Conservation (phyloP, 2,113 vertebrate genomes). For the Chaetura pelagica region DNA sequence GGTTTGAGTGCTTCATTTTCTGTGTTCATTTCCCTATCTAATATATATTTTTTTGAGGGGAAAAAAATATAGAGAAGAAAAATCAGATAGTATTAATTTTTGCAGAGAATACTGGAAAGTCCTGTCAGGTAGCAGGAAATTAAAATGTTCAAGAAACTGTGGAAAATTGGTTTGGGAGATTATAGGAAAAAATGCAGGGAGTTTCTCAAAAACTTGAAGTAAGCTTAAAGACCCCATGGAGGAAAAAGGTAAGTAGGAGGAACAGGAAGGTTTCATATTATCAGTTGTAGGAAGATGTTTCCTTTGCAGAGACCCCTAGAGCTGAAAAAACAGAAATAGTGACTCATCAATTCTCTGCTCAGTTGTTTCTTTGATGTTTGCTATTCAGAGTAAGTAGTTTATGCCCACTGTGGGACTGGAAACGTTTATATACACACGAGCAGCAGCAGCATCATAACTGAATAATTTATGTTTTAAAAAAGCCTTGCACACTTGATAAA, state of each 20-base stretch:
- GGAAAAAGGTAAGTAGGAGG: conserved; percentile 22
- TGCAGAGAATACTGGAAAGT: neutral
- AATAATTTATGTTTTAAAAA: conserved; percentile 23
- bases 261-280: conserved; percentile 31
- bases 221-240: conserved; percentile 19
- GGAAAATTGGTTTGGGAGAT: neutral
- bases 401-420: conserved; percentile 45
- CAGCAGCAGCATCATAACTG: neutral
- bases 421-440: conserved; percentile 6
- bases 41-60: neutral
- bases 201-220: conserved; percentile 11
- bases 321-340: neutral
- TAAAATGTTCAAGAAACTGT: neutral
- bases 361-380: conserved; percentile 47
- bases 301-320: conserved; percentile 14
- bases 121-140: neutral
- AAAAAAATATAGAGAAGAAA: neutral
- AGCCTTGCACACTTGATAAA: neutral
- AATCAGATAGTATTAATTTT: neutral
- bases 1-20: neutral
- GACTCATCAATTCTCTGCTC: conserved; percentile 44
- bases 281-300: conserved; percentile 33
- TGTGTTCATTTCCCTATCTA: neutral
- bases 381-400: conserved; percentile 49
- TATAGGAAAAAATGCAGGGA: conserved; percentile 2